A percentile compares a stretch with the other conserved stretches of the same genome.
These are phyloP conservation scores for Nylanderia fulva DNA, from an alignment of 1,140 invertebrate genomes.

Conservation along the genomic window DNA sequence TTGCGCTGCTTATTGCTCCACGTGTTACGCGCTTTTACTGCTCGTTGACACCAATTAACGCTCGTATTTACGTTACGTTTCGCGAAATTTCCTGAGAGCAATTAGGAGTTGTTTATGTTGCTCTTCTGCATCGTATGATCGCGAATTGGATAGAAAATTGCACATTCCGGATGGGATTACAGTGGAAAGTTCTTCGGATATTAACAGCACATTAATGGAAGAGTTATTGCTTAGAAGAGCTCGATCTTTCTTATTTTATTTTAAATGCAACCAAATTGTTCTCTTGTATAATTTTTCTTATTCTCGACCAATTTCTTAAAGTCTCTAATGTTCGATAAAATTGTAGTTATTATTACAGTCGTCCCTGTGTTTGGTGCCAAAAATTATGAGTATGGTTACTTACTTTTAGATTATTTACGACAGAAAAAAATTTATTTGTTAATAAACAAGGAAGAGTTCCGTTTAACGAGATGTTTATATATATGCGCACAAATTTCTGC, in stretches of 20 bases:
- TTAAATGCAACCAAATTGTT: neutral
- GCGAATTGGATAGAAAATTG: slow-evolving; percentile 7
- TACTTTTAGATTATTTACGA: no score
- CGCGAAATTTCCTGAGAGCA: slow-evolving; percentile 10
- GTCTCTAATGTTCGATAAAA: no score
- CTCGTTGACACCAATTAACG: slow-evolving; percentile 64
- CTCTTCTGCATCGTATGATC: neutral
- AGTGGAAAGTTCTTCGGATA: neutral
- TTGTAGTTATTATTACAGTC: no score
- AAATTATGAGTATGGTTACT: no score
- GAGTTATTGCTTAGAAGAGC: neutral
- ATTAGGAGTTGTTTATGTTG: neutral
- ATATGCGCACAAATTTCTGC: no score
- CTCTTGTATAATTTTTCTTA: no score
- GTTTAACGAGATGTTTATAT: no score
- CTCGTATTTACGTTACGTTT: slow-evolving; percentile 49
- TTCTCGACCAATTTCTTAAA: no score
- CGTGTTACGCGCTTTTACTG: slow-evolving; percentile 42
- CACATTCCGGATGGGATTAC: neutral
- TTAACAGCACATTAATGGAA: neutral
- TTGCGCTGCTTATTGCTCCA: neutral
- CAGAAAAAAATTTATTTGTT: no score
- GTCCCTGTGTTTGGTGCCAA: no score
- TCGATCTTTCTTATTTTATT: neutral
- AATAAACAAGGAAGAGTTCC: no score